These are phyloP conservation scores for Latheticus oryzae DNA, from an alignment of 2,888 invertebrate genomes.

Conservation along the genomic window DNA sequence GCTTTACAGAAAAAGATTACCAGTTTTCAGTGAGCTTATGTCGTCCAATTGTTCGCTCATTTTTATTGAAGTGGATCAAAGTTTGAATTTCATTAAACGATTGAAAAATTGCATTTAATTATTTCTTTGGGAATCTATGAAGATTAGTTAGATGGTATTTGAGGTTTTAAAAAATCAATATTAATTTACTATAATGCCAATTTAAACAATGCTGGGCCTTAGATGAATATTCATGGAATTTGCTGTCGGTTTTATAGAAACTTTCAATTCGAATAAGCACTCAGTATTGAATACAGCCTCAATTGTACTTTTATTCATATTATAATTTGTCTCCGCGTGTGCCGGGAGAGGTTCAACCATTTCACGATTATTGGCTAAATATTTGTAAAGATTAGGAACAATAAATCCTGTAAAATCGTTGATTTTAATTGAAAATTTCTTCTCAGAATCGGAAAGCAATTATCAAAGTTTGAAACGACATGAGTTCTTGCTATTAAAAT, in stretches of 20 bases:
- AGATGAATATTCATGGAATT: slow-evolving; percentile 37
- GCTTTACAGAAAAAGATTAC: slow-evolving; percentile 46
- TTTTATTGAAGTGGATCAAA: slow-evolving; percentile 41
- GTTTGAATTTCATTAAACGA: slow-evolving; percentile 24
- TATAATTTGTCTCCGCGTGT: slow-evolving; percentile 8
- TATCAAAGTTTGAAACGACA: slow-evolving; percentile 35
- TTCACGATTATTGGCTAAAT: slow-evolving; percentile 26
- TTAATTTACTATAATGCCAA: slow-evolving; percentile 35
- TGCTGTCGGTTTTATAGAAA: slow-evolving; percentile 35
- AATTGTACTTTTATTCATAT: slow-evolving; percentile 34
- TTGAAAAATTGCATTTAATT: slow-evolving; percentile 1
- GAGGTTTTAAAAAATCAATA: slow-evolving; percentile 30
- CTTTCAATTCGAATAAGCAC: slow-evolving; percentile 33
- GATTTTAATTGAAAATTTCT: slow-evolving; percentile 42
- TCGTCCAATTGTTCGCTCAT: slow-evolving; percentile 39
- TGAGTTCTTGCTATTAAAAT: slow-evolving; percentile 29
- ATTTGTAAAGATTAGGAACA: slow-evolving; percentile 38
- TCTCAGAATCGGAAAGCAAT: slow-evolving; percentile 37
- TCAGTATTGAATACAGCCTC: slow-evolving; percentile 33
- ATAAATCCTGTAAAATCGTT: slow-evolving; percentile 25
- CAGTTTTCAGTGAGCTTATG: slow-evolving; percentile 43
- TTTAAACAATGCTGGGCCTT: slow-evolving; percentile 33
- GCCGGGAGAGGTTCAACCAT: slow-evolving; percentile 3
- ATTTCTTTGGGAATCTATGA: slow-evolving; percentile 13
- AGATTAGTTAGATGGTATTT: slow-evolving; percentile 13